Evolutionary conservation across 92 coral and sea anemone genomes (phyloP), one percentile per base, ranked within the genome.

Genomic region (Siderastrea radians): DNA sequence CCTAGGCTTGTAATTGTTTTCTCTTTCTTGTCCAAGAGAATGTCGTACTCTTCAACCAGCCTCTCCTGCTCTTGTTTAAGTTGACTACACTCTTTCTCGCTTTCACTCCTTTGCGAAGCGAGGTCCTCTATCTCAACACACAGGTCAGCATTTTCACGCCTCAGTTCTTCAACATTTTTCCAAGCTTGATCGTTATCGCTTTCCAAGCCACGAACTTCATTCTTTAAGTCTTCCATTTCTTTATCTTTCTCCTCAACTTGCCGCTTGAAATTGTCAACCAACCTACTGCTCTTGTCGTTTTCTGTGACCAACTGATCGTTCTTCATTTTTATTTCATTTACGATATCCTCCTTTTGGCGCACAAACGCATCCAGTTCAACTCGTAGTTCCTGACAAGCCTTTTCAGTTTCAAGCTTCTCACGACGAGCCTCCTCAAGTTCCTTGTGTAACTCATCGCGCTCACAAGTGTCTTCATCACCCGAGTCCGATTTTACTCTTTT

Each of bases 321-420:
- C 79, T 78, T 93, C 2, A 46, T 47, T 54, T 94, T 85, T 59
- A 82, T 75, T 52, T 84, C 87, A 16, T 74, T 84, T 19, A 74
- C 80, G 48, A 91, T 89, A 17, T 76, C 82, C 61, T 94, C 96
- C n/a, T 94, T 94, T 16, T 94, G 93, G 15, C 81, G 84, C 44
- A 91, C 96, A 66, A 91, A 87, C 54, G 76, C 72, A 38, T 94
- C 96, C 47, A 94, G 85, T 72, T 94, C 96, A 48, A 85, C 64
- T 59, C 96, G 86, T 63, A 94, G 71, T 72, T 86, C 90, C 63
- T 94, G 94, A 49, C 92, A 86, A 3, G 92, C 81, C 80, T 94
- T 88, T 49, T 90, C 93, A 19, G 85, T 86, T 67, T 90, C 93
- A 73, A 86, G 66, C 79, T 86, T 90, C 7, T 86, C 93, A 59